Evolutionary conservation across 2,888 invertebrate genomes (phyloP).

Genomic region (Anodontia alba): DNA sequence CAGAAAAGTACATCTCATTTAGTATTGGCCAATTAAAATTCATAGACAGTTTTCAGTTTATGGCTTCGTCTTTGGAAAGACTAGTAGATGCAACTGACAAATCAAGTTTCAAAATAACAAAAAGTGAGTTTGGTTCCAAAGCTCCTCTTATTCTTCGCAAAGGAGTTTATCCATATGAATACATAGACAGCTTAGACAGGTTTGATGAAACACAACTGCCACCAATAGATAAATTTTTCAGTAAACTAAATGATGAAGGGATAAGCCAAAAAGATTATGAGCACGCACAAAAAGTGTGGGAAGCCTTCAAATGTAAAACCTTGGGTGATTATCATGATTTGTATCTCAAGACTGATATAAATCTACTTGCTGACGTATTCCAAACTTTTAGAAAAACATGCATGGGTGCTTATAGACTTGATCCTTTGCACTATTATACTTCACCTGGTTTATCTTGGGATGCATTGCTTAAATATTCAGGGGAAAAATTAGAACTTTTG

Average conservation of each 20-base stretch:
- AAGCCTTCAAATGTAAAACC: conserved; percentile 55
- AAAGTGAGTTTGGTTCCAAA: conserved; percentile 14
- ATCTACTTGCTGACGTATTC: conserved; percentile 78
- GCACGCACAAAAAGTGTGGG: conserved; percentile 58
- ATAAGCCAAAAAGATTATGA: conserved; percentile 60
- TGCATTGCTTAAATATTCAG: conserved; percentile 59
- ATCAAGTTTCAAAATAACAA: conserved; percentile 27
- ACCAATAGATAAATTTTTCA: conserved; percentile 52
- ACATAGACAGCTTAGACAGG: conserved; percentile 17
- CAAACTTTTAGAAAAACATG: conserved; percentile 76
- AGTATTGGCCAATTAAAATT: no score
- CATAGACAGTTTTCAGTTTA: no score
- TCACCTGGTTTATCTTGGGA: conserved; percentile 72
- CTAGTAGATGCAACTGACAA: conserved; percentile 30
- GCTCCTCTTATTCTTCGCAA: conserved; percentile 14
- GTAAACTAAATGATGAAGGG: conserved; percentile 42
- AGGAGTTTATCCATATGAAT: conserved; percentile 35
- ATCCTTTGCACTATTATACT: conserved; percentile 74
- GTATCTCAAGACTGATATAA: conserved; percentile 71
- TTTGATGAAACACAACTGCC: conserved; percentile 50
- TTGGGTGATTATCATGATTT: conserved; percentile 57
- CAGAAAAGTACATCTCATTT: no score
- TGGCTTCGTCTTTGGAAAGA: no score
- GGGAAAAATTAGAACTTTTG: conserved; percentile 70
- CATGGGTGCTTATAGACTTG: conserved; percentile 66